Base-by-base conservation (phyloP, 1,140 invertebrate species). In the Drosophila nikananu region DNA sequence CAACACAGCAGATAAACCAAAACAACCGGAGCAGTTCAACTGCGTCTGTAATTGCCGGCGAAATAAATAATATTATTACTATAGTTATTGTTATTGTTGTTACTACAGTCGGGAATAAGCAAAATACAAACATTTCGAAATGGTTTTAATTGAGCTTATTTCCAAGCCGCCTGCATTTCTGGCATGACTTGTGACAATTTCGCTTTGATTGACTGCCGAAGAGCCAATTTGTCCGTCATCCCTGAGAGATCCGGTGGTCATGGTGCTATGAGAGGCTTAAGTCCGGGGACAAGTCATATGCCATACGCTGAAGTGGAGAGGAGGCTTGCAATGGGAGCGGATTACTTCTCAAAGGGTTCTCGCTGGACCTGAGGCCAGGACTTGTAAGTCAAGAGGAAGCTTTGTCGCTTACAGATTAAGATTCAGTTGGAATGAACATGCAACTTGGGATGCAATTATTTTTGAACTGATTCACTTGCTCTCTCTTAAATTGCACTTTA, bases 1-100 rank as follows among this genome's bases (percentile, higher is more conserved):
- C 44, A 70, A 72, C 63, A 32, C 17, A 61, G 39, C 58, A 51
- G 35, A 25, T 25, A 57, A 57, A 32, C 41, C 52, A 39, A 46
- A 72, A 41, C 41, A 75, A 57, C 49, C 81, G 70, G 48, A 55
- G 67, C 57, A 48, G 55, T 25, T 61, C 37, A 42, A 19, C 42
- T 67, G 71, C 49, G 55, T 44, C 75, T 68, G 65, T 82, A 89
- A 89, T 87, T 87, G 80, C 52, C 70, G 67, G 64, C 68, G 72
- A 63, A 79, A 66, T 57, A 86, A 82, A 80, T 39, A 86, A 62
- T 77, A 66, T 65, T 80, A 80, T 76, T 81, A 48, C 39, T 35
- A 63, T 65, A 42, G 21, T 32, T 30, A 30, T 30, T 1, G 30
- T 30, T 30, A 30, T 30, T 30, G 35, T 58, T 55, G 39, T 58